A percentile compares a stretch with the other conserved stretches of the same genome.
Evolutionary conservation across 2,888 invertebrate genomes (phyloP).

Genomic region (Megastigmus dorsalis): DNA sequence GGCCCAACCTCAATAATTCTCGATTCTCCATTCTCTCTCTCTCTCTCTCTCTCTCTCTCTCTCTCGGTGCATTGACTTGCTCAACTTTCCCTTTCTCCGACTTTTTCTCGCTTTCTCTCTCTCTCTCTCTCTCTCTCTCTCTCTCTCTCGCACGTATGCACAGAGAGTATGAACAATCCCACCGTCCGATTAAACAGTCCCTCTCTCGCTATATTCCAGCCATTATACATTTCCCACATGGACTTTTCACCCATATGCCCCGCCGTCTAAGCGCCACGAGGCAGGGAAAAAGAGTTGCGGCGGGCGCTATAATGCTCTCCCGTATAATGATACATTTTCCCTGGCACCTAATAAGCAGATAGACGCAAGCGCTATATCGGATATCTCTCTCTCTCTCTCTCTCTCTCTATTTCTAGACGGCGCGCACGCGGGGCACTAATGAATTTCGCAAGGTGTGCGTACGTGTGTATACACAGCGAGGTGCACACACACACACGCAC

Average conservation of each 20-base stretch:
- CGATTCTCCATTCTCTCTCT: no score
- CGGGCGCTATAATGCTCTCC: no score
- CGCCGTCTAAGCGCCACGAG: no score
- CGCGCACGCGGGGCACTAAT: constrained; percentile 14
- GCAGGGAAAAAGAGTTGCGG: no score
- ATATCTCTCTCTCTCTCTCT: not conserved
- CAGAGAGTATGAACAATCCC: no score
- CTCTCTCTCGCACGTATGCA: not conserved
- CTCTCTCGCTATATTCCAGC: no score
- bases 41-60: not conserved
- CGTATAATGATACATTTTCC: constrained; percentile 49
- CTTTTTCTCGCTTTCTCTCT: not conserved
- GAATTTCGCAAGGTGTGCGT: constrained; percentile 14
- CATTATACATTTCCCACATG: no score
- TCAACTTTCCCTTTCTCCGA: constrained; percentile 47
- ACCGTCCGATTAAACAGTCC: no score
- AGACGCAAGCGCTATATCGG: constrained; percentile 1
- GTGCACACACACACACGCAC: no score
- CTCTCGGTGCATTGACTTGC: not conserved
- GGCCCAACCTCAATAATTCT: no score
- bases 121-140: constrained; percentile 2
- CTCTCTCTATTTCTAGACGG: no score
- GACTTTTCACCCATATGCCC: no score
- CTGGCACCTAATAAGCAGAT: constrained; percentile 45
- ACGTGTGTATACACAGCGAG: not conserved